phyloP scores from a whole-genome alignment of 2,113 vertebrate species.

The Malaclemys terrapin region DNA sequence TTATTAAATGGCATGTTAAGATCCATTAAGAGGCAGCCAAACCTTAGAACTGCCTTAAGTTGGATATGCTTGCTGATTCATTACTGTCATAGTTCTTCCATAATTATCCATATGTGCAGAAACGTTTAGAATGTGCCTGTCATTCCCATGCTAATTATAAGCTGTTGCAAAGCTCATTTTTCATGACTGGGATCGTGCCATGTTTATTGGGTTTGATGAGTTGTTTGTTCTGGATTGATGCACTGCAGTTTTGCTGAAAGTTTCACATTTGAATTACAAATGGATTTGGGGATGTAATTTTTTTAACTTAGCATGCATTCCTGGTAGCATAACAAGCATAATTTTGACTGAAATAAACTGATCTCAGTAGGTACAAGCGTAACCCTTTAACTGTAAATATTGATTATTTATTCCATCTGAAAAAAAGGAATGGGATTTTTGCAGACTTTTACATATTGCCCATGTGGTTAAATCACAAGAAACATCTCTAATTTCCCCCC shows the following conservation, averaged over 20 bases:
- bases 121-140: constrained; percentile 65
- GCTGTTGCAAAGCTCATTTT: constrained; percentile 65
- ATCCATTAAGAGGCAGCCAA: constrained; percentile 22
- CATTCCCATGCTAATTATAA: constrained; percentile 73
- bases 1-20: constrained; percentile 38
- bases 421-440: not conserved
- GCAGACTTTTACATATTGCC: not conserved
- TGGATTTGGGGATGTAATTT: not conserved
- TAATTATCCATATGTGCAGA: constrained; percentile 75
- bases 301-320: not conserved
- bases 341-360: not conserved
- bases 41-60: constrained; percentile 11
- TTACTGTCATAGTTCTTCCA: constrained; percentile 64
- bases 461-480: not conserved
- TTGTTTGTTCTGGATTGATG: constrained; percentile 74
- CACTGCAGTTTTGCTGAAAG: constrained; percentile 48
- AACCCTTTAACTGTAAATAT: not conserved
- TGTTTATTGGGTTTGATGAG: constrained; percentile 67
- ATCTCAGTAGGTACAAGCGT: not conserved
- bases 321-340: not conserved
- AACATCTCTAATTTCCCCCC: not conserved
- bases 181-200: constrained; percentile 69
- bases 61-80: constrained; percentile 47
- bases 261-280: constrained; percentile 69
- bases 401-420: not conserved